Base-by-base conservation (phyloP, 2,888 invertebrate species). In the Limenitis camilla region DNA sequence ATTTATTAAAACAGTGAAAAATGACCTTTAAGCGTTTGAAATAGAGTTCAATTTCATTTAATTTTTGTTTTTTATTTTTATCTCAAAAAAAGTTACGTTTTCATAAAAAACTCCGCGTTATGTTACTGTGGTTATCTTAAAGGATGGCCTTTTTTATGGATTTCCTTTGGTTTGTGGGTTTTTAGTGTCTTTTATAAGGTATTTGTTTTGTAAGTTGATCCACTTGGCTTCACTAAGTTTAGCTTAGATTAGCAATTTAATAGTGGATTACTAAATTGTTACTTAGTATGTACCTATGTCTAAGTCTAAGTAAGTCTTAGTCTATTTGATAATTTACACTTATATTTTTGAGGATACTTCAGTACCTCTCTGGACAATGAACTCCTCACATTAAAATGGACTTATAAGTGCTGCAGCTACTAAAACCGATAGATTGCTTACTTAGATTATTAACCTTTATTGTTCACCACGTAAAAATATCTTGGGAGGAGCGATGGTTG, bases 81-180 rank as follows among this genome's bases (percentile, higher is more conserved):
- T 68, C 59, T 63, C 58, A 61, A 67, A 67, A 73, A 67, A 67
- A 66, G 62, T 69, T 67, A 67, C 67, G 63, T 70, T 75, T 71
- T 63, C 61, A 66, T 54, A 69, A 67, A 74, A 71, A 61, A 59
- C 56, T 9, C 59, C 43, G 55, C 60, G 62, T 61, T 59, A 67
- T 67, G 63, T 76, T 61, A 62, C 66, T 43, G 53, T 53, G 59
- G 62, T 69, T 59, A 66, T 67, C 64, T 66, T 65, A 54, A 54
- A 53, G 46, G 61, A 56, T 36, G 29, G 6, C 8, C 5, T 49
- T 63, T 53, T 7, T 40, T 33, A 47, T 38, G 40, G n/a, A 11
- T 53, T 48, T 57, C 55, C 41, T 52, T 44, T 39, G 52, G 51
- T 47, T 49, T 44, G 19, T 50, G 46, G 42, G 7, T 39, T 51